Conservation (phyloP, 2,113 vertebrate species). For the Oncorhynchus keta region DNA sequence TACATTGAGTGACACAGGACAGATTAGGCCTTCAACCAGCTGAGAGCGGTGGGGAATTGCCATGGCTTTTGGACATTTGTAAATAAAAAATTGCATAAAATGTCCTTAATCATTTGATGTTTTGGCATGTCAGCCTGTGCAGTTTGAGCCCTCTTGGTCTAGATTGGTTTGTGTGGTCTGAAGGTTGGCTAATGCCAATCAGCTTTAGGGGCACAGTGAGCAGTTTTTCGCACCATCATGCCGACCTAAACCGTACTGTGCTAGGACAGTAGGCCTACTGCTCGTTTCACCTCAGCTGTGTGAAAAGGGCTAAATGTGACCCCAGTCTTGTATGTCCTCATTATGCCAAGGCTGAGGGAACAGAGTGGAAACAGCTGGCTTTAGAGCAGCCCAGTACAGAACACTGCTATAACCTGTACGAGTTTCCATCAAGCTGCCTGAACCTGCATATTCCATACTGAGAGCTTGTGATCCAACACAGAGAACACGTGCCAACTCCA, state of each 20-base stretch:
- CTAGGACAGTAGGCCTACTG: too few relatives aligned
- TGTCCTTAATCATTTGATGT: neutral
- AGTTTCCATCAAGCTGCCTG: neutral
- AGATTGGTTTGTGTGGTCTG: neutral
- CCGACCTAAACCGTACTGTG: too few relatives aligned
- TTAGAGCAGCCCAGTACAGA: neutral
- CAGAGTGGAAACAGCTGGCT: neutral
- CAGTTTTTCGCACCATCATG: too few relatives aligned
- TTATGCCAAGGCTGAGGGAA: neutral
- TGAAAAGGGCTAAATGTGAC: neutral
- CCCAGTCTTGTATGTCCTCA: neutral
- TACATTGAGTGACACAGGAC: neutral
- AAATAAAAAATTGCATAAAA: neutral
- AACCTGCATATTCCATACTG: neutral
- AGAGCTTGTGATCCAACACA: neutral
- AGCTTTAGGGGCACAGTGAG: too few relatives aligned
- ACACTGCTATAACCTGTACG: neutral
- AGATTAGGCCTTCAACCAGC: constrained; percentile 5
- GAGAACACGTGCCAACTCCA: neutral
- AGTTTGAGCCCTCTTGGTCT: neutral
- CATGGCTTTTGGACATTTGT: neutral
- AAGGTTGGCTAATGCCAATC: neutral
- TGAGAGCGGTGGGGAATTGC: neutral
- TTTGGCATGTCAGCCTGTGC: too few relatives aligned
- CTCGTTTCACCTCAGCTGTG: neutral